A percentile compares a stretch with the other conserved stretches of the same genome.
Conservation (phyloP, 2,797 vertebrate genomes). For the Myotis pilosus region DNA sequence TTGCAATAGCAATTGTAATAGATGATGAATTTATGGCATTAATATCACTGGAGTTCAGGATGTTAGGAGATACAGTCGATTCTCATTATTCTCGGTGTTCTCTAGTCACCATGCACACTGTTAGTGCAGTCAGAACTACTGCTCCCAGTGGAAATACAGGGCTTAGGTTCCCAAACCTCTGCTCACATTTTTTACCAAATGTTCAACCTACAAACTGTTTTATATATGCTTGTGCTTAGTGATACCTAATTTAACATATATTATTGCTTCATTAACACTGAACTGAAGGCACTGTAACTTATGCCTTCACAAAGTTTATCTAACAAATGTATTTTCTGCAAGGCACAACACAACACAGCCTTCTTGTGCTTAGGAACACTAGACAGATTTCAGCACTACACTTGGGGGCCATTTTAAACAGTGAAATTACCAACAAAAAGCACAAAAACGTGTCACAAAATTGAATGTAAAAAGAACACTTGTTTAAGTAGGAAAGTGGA, state of each 20-base stretch:
- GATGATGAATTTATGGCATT: not conserved
- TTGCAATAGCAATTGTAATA: not conserved
- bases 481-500: not conserved
- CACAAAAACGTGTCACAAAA: not conserved
- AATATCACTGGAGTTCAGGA: not conserved
- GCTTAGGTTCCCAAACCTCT: not conserved
- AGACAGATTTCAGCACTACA: not conserved
- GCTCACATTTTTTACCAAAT: not conserved
- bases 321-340: not conserved
- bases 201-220: not conserved
- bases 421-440: not conserved
- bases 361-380: not conserved
- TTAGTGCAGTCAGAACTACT: not conserved
- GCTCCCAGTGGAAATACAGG: not conserved
- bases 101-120: no score
- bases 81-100: not conserved
- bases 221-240: not conserved
- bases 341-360: not conserved
- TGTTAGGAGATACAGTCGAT: not conserved
- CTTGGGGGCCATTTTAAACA: not conserved
- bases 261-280: not conserved
- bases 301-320: not conserved
- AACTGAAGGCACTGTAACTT: not conserved
- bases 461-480: not conserved
- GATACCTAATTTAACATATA: not conserved